Conservation (phyloP, 2,113 vertebrate genomes). For the Xiphophorus maculatus region DNA sequence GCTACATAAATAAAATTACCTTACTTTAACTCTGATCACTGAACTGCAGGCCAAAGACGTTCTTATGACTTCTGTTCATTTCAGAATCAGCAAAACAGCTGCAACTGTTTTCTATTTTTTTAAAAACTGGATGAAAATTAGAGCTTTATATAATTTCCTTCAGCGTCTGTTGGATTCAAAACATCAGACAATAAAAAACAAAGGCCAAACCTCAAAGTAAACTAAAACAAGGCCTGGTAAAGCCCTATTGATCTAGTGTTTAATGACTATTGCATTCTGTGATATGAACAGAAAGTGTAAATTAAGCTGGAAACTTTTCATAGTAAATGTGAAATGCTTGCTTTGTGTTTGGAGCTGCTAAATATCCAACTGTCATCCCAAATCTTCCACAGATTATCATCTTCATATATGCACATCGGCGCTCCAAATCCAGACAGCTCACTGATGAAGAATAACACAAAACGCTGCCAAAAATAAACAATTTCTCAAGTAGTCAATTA, state of each 20-base stretch:
- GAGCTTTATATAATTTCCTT: too few relatives aligned
- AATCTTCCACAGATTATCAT: background rate
- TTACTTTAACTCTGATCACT: background rate
- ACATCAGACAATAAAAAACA: too few relatives aligned
- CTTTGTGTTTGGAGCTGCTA: background rate
- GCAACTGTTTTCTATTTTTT: background rate
- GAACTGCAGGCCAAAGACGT: background rate
- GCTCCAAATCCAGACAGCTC: conserved; percentile 32
- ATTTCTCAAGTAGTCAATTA: conserved; percentile 68
- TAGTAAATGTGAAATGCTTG: background rate
- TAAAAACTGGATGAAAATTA: too few relatives aligned
- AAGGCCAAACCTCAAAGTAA: background rate
- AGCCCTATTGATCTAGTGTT: background rate
- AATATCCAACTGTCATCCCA: background rate
- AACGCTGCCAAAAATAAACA: conserved; percentile 56
- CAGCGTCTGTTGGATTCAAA: too few relatives aligned
- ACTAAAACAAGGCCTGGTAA: background rate
- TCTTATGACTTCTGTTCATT: background rate
- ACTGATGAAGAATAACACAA: conserved; percentile 39
- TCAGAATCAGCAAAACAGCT: background rate
- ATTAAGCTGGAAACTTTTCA: background rate
- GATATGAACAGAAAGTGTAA: background rate
- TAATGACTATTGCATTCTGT: background rate
- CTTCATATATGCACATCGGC: conserved; percentile 10
- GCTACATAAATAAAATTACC: too few relatives aligned